These are phyloP conservation scores for Heliothis virescens DNA, from an alignment of 1,140 invertebrate genomes.

Conservation along the genomic window DNA sequence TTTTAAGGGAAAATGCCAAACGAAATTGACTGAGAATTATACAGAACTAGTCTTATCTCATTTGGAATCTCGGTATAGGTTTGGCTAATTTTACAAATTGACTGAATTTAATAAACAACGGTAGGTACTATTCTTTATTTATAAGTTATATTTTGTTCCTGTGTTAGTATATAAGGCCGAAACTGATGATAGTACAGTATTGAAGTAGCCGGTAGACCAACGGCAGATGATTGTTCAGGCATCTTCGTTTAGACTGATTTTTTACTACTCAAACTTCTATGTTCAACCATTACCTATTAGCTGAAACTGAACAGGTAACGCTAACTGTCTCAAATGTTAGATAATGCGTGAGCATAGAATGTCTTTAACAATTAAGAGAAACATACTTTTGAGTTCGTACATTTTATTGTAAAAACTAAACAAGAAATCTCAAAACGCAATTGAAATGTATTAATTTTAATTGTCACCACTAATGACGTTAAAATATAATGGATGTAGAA, in stretches of 20 bases:
- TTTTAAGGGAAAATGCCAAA: constrained; percentile 31
- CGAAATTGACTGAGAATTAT: constrained; percentile 47
- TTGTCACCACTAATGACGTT: constrained; percentile 80
- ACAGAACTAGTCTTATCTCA: constrained; percentile 42
- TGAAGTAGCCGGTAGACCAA: constrained; percentile 59
- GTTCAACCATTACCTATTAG: constrained; percentile 45
- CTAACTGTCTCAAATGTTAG: constrained; percentile 15
- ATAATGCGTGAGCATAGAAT: constrained; percentile 52
- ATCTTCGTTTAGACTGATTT: constrained; percentile 82
- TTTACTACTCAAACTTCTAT: constrained; percentile 58
- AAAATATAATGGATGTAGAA: constrained; percentile 86
- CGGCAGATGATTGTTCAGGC: constrained; percentile 64
- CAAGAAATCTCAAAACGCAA: constrained; percentile 58
- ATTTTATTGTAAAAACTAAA: constrained; percentile 63
- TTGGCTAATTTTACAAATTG: constrained; percentile 37
- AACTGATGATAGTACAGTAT: constrained; percentile 46
- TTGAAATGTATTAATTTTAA: constrained; percentile 81
- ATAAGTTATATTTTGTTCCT: constrained; percentile 47
- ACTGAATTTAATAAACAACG: constrained; percentile 39
- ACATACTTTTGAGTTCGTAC: constrained; percentile 63
- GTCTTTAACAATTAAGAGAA: constrained; percentile 61
- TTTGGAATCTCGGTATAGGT: constrained; percentile 42
- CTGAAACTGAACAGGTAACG: constrained; percentile 17
- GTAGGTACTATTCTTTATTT: constrained; percentile 44
- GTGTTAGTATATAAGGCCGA: constrained; percentile 45